These are phyloP conservation scores for Lucilia sericata DNA, from an alignment of 1,140 invertebrate species.

Conservation along the genomic window DNA sequence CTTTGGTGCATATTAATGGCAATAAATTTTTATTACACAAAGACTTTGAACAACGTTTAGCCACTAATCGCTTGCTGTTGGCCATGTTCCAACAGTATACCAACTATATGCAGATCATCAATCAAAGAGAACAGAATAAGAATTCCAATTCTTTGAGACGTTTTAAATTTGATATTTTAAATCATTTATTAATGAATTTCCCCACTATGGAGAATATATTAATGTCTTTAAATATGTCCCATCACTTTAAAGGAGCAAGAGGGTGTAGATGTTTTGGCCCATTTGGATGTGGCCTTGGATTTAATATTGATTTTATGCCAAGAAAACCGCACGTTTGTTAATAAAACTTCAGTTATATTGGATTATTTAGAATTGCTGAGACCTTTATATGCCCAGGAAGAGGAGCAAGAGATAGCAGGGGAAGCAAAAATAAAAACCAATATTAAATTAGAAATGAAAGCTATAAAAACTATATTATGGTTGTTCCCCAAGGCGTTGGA, in stretches of 20 bases:
- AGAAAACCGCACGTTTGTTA: constrained; percentile 63
- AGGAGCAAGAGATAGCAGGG: constrained; percentile 35
- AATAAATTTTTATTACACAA: constrained; percentile 47
- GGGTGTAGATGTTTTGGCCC: constrained; percentile 55
- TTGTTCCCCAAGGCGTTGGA: constrained; percentile 72
- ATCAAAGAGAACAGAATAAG: constrained; percentile 55
- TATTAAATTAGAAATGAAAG: constrained; percentile 74
- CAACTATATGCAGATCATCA: constrained; percentile 59
- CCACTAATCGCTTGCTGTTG: constrained; percentile 52
- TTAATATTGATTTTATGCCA: constrained; percentile 61
- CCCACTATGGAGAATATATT: constrained; percentile 61
- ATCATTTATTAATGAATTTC: constrained; percentile 62
- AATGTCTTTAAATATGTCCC: constrained; percentile 55
- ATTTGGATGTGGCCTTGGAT: constrained; percentile 60
- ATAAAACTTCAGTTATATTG: constrained; percentile 62
- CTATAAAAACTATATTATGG: constrained; percentile 74
- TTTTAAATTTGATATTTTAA: constrained; percentile 65
- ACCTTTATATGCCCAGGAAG: constrained; percentile 54
- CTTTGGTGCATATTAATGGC: constrained; percentile 55
- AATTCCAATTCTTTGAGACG: constrained; percentile 56
- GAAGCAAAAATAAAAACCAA: constrained; percentile 50
- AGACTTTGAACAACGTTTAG: constrained; percentile 50
- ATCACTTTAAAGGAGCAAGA: constrained; percentile 48
- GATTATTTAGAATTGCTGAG: constrained; percentile 63
- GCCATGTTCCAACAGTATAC: constrained; percentile 65